Conservation (phyloP, 2,797 vertebrate genomes). For the Premnoplex brunnescens region DNA sequence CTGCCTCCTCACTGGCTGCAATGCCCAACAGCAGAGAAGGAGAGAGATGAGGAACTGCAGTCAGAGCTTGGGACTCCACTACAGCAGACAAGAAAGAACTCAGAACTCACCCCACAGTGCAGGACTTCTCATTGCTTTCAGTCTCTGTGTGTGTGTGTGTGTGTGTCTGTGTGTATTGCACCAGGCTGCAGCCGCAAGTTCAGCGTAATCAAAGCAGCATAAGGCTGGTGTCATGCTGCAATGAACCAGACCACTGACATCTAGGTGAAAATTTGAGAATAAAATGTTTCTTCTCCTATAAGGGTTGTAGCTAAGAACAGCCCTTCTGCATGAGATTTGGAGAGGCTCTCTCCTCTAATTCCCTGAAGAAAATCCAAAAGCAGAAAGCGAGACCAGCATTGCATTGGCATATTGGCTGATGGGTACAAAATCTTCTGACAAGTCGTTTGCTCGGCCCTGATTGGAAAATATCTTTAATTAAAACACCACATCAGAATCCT, state of each 20-base stretch:
- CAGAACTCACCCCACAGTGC: background rate
- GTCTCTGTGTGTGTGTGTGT: no score
- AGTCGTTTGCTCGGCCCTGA: constrained; percentile 61
- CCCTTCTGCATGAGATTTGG: background rate
- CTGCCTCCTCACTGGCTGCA: background rate
- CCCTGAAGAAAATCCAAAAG: background rate
- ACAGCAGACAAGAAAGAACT: background rate
- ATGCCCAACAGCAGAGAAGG: background rate
- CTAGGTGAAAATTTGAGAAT: background rate
- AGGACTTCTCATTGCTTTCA: background rate
- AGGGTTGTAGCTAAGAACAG: background rate
- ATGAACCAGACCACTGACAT: background rate
- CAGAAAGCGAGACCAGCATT: constrained; percentile 5
- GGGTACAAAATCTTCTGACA: constrained; percentile 61
- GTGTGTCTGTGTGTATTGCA: background rate
- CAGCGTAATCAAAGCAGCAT: background rate
- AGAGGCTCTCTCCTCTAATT: background rate
- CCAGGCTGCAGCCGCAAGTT: background rate
- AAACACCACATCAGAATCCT: constrained; percentile 74
- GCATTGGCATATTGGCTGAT: background rate
- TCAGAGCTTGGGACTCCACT: background rate
- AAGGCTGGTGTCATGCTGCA: background rate
- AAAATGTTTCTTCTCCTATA: background rate
- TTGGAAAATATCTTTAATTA: constrained; percentile 80
- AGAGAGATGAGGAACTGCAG: background rate